phyloP scores from a whole-genome alignment of 1,140 invertebrate species.

The Caenorhabditis inopinata region DNA sequence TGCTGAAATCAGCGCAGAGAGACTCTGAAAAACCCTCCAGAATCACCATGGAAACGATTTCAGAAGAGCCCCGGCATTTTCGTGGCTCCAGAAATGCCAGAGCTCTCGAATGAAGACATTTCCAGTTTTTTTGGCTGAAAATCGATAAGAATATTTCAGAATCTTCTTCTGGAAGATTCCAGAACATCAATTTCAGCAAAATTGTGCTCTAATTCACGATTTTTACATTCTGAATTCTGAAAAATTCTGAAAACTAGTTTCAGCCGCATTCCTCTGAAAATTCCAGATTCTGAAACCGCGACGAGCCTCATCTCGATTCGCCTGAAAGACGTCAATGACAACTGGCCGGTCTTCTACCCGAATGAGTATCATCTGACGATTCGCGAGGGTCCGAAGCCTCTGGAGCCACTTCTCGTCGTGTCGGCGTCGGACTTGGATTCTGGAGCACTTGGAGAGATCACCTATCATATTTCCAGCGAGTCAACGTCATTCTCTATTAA shows the following conservation, averaged over 20 bases:
- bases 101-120: no score
- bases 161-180: no score
- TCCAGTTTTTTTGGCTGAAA: no score
- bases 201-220: no score
- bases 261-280: not conserved
- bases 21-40: no score
- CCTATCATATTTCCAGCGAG: conserved; percentile 44
- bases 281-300: conserved; percentile 73
- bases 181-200: no score
- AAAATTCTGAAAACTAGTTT: not conserved
- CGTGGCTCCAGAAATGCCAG: no score
- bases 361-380: conserved; percentile 74
- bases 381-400: conserved; percentile 76
- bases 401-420: conserved; percentile 74
- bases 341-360: conserved; percentile 76
- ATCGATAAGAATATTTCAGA: no score
- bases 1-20: no score
- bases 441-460: conserved; percentile 74
- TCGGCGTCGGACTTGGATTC: conserved; percentile 78
- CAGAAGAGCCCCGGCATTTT: no score
- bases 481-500: conserved; percentile 64
- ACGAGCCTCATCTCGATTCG: conserved; percentile 77
- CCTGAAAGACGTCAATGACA: conserved; percentile 84
- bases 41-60: no score
- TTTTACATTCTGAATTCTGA: no score